phyloP scores from a whole-genome alignment of 2,797 vertebrate species.

The Rhinophrynus dorsalis region DNA sequence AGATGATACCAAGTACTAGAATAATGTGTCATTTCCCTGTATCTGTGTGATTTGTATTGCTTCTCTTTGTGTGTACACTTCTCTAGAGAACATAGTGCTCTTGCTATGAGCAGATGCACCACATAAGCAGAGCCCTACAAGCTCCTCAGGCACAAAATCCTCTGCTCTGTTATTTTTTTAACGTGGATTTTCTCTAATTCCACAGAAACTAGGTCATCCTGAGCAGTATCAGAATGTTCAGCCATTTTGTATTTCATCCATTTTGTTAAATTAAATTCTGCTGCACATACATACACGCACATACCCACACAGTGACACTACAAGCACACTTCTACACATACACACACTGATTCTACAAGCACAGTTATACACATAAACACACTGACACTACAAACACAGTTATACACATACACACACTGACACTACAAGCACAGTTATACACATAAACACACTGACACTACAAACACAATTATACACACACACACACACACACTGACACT shows the following conservation, averaged over 20 bases:
- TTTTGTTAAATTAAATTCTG: slow-evolving; percentile 15
- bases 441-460: no score
- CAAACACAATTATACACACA: no score
- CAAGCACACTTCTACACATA: no score
- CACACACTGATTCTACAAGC: no score
- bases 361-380: no score
- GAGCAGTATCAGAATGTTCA: slow-evolving; percentile 2
- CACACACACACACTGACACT: no score
- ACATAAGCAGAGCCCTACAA: background rate
- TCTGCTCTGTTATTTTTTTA: slow-evolving; percentile 4
- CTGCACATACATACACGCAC: no score
- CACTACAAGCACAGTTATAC: no score
- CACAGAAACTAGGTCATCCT: slow-evolving; percentile 36
- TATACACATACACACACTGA: no score
- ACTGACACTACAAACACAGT: no score
- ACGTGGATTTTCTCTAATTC: slow-evolving; percentile 41
- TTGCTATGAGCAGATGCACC: slow-evolving; percentile 32
- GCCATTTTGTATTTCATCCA: slow-evolving; percentile 18
- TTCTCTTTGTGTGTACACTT: background rate
- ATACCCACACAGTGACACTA: no score
- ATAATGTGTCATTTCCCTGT: background rate
- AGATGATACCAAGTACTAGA: no score
- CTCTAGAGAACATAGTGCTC: slow-evolving; percentile 4
- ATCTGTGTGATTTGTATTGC: background rate
- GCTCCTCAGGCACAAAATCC: slow-evolving; percentile 27